These are phyloP conservation scores for Neodiprion fabricii DNA, from an alignment of 1,140 invertebrate genomes.

Conservation along the genomic window DNA sequence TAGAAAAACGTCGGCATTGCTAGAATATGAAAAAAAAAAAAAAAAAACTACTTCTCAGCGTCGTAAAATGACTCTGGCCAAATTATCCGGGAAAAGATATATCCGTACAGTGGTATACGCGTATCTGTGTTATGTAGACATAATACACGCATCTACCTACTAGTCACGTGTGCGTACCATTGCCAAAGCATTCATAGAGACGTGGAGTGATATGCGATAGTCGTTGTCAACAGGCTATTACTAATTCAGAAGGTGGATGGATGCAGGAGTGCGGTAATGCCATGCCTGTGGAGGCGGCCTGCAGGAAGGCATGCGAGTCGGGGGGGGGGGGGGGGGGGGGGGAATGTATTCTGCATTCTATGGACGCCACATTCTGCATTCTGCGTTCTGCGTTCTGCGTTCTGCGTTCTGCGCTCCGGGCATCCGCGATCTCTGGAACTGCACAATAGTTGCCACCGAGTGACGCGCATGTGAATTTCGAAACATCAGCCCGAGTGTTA, in stretches of 20 bases:
- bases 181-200: not conserved
- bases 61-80: no score
- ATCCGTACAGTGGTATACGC: not conserved
- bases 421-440: not conserved
- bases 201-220: constrained; percentile 10
- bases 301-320: not conserved
- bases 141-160: not conserved
- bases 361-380: not conserved
- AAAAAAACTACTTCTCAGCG: no score
- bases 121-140: not conserved
- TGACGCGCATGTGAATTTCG: not conserved
- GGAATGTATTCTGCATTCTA: not conserved
- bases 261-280: not conserved
- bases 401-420: not conserved
- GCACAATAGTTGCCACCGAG: not conserved
- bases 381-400: not conserved
- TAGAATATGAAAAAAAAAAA: no score
- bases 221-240: constrained; percentile 47
- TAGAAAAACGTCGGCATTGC: no score
- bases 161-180: not conserved
- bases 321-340: not conserved
- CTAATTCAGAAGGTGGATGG: constrained; percentile 49
- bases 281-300: not conserved
- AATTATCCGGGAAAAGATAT: no score
- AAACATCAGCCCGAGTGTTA: not conserved